A percentile compares a stretch with the other conserved stretches of the same genome.
Conservation (phyloP, 2,113 vertebrate species). For the Todiramphus chloris region DNA sequence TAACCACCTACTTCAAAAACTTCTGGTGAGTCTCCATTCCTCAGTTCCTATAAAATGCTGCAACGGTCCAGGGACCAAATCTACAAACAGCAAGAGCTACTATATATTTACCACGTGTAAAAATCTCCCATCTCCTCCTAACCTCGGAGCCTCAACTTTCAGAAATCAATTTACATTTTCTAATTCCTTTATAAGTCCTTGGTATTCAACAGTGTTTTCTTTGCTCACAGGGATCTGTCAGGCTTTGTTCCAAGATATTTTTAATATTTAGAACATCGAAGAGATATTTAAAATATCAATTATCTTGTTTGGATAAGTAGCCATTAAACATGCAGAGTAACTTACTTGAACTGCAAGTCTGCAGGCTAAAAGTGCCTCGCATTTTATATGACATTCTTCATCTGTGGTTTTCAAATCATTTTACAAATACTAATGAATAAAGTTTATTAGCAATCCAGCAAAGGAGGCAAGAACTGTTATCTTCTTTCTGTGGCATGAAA, state of each 20-base stretch:
- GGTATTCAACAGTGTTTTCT: not conserved
- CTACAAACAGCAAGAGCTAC: not conserved
- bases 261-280: conserved; percentile 38
- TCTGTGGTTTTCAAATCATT: conserved; percentile 47
- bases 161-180: conserved; percentile 56
- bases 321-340: conserved; percentile 47
- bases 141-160: not conserved
- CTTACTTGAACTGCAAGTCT: conserved; percentile 19
- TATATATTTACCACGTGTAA: conserved; percentile 36
- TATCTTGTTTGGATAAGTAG: conserved; percentile 57
- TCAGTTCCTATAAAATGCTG: not conserved
- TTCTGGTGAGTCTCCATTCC: not conserved
- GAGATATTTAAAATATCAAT: conserved; percentile 56
- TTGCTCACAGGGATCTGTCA: conserved; percentile 44
- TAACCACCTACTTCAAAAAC: conserved; percentile 32
- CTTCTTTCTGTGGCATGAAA: conserved; percentile 4
- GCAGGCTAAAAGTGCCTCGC: not conserved
- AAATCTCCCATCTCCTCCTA: not conserved
- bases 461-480: conserved; percentile 11
- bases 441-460: conserved; percentile 33
- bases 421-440: conserved; percentile 59
- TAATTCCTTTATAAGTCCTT: conserved; percentile 36
- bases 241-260: conserved; percentile 45
- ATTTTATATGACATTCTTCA: conserved; percentile 38
- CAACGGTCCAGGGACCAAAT: not conserved